Base-by-base conservation (phyloP, 2,888 invertebrate species). In the Brachypterus glaber region DNA sequence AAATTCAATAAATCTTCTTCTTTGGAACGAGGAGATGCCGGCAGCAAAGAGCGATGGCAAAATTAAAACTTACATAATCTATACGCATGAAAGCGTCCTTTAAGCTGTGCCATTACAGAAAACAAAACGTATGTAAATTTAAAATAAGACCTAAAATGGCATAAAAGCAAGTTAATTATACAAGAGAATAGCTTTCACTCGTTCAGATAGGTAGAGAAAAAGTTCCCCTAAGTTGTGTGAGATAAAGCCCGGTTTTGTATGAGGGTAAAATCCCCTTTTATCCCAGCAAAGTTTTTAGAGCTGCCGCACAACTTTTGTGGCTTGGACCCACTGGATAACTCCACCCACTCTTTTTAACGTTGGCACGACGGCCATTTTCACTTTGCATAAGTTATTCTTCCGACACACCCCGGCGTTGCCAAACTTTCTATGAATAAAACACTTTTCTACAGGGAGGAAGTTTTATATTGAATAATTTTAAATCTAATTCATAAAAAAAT, bases 291-390 rank as follows among this genome's bases (percentile, higher is more conserved):
- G 62, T 63, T 65, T 65, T 65, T 62, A 57, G 60, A 60, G 60
- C 55, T 59, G 58, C 62, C 62, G 60, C 60, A 63, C 62, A 64
- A 64, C 63, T 64, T 64, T 63, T 65, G 64, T 52, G 63, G 64
- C 62, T 61, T 60, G 54, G 60, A 53, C 58, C 60, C 61, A 54
- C 53, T 53, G 50, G 60, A 49, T 50, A 55, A 59, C 62, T 62
- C 63, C 63, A 61, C 63, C 64, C 60, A 60, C 62, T 57, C 60
- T 60, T 64, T 65, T 64, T 62, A 62, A 63, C 53, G 52, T 45
- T 45, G 35, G 31, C 30, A 54, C 57, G 63, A 56, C 64, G 63
- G 62, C 64, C 60, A 64, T 64, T 63, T 60, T 64, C 60, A 63
- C 64, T 62, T 60, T 60, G 62, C 62, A 64, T 65, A 64, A 64